Conservation (phyloP, 2,797 vertebrate genomes). For the Trematomus bernacchii region DNA sequence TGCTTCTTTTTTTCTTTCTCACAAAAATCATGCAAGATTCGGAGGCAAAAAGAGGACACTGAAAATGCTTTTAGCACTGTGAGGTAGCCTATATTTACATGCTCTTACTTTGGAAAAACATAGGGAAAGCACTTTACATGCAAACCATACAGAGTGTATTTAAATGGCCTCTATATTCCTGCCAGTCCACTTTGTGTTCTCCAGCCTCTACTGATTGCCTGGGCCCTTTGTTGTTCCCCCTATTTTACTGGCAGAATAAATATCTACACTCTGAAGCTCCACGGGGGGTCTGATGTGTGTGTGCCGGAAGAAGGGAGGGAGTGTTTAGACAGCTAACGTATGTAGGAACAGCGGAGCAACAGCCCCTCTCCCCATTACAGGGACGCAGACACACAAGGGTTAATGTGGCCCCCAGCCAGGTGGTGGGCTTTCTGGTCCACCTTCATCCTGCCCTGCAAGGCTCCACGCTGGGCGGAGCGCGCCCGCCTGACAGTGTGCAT, state of each 20-base stretch:
- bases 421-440: slow-evolving; percentile 65
- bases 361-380: slow-evolving; percentile 24
- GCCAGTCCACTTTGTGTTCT: slow-evolving; percentile 53
- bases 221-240: slow-evolving; percentile 48
- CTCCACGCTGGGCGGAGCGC: slow-evolving; percentile 94
- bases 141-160: slow-evolving; percentile 54
- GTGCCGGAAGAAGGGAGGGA: slow-evolving; percentile 49
- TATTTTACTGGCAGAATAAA: slow-evolving; percentile 64
- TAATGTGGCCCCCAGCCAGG: slow-evolving; percentile 70
- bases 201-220: slow-evolving; percentile 42
- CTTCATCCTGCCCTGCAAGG: slow-evolving; percentile 86
- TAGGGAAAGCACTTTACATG: slow-evolving; percentile 57
- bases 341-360: slow-evolving; percentile 69
- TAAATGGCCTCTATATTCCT: slow-evolving; percentile 52
- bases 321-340: slow-evolving; percentile 74
- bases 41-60: slow-evolving; percentile 15
- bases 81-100: slow-evolving; percentile 24
- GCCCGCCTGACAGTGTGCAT: slow-evolving; percentile 92
- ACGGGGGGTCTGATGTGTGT: slow-evolving; percentile 64
- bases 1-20: neutral
- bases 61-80: slow-evolving; percentile 15
- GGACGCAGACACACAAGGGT: slow-evolving; percentile 49
- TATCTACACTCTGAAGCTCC: slow-evolving; percentile 64
- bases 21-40: neutral
- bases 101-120: slow-evolving; percentile 40